Conservation (phyloP, 2,888 invertebrate species). For the Aproaerema taeniolella region DNA sequence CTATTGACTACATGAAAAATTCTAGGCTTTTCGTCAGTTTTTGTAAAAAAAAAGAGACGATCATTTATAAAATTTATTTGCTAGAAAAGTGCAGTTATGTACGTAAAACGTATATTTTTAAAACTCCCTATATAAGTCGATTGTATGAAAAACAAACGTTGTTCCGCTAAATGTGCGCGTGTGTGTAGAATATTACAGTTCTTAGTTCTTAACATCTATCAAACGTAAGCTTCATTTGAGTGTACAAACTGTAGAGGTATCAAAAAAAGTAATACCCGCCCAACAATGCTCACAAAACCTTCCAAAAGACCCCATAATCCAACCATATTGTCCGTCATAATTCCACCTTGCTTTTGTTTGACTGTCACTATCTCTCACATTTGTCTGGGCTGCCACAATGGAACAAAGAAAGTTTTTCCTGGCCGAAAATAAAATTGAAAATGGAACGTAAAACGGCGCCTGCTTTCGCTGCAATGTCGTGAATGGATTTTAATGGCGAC, state of each 20-base stretch:
- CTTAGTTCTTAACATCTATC: too few species aligned
- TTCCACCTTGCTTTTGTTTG: conserved; percentile 11
- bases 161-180: too few species aligned
- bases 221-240: background rate
- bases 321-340: conserved; percentile 13
- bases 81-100: too few species aligned
- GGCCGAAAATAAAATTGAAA: conserved; percentile 15
- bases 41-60: too few species aligned
- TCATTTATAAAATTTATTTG: too few species aligned
- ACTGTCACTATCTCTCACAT: conserved; percentile 16
- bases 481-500: conserved; percentile 4
- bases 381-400: conserved; percentile 12
- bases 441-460: conserved; percentile 8
- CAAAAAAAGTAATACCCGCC: background rate
- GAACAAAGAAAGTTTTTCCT: conserved; percentile 12
- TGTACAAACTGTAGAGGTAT: background rate
- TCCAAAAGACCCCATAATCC: conserved; percentile 13
- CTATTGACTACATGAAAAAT: too few species aligned
- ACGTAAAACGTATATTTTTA: too few species aligned
- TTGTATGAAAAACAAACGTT: too few species aligned
- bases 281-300: conserved; percentile 11
- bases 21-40: too few species aligned
- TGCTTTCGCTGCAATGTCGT: conserved; percentile 1
- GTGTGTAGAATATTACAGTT: too few species aligned
- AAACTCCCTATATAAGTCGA: too few species aligned